phyloP scores from a whole-genome alignment of 2,888 invertebrate genomes.

The Seira musarum region DNA sequence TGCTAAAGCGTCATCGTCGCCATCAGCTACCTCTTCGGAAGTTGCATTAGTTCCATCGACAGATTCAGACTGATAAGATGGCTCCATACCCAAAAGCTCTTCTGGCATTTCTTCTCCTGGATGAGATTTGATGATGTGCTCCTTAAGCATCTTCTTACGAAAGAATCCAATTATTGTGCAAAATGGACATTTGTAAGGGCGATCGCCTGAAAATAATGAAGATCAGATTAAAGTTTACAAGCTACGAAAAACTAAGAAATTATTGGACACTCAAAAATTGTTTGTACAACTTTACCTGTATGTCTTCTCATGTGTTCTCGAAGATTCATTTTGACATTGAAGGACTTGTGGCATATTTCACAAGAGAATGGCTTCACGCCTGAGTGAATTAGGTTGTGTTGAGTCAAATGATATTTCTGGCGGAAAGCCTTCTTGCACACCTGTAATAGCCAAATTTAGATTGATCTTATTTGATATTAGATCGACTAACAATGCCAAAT shows the following conservation, averaged over 20 bases:
- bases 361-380: conserved; percentile 66
- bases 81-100: conserved; percentile 56
- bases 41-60: conserved; percentile 16
- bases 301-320: conserved; percentile 68
- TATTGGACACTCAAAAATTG: too few species aligned
- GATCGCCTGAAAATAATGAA: conserved; percentile 50
- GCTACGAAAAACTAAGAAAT: too few species aligned
- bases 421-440: conserved; percentile 65
- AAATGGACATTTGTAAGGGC: conserved; percentile 66
- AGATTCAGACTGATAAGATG: conserved; percentile 8
- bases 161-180: conserved; percentile 66
- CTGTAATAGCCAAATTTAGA: too few species aligned
- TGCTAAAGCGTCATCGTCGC: conserved; percentile 8
- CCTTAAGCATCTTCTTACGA: conserved; percentile 66
- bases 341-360: conserved; percentile 64
- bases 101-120: conserved; percentile 65
- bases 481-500: too few species aligned
- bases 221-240: too few species aligned
- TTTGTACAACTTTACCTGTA: conserved; percentile 40
- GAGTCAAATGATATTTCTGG: conserved; percentile 68
- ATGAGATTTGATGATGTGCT: conserved; percentile 64
- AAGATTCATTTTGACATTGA: conserved; percentile 69
- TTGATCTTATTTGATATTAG: too few species aligned
- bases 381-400: conserved; percentile 66
- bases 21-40: conserved; percentile 22